phyloP scores from a whole-genome alignment of 2,888 invertebrate species.

The Lamellibrachia satsuma region DNA sequence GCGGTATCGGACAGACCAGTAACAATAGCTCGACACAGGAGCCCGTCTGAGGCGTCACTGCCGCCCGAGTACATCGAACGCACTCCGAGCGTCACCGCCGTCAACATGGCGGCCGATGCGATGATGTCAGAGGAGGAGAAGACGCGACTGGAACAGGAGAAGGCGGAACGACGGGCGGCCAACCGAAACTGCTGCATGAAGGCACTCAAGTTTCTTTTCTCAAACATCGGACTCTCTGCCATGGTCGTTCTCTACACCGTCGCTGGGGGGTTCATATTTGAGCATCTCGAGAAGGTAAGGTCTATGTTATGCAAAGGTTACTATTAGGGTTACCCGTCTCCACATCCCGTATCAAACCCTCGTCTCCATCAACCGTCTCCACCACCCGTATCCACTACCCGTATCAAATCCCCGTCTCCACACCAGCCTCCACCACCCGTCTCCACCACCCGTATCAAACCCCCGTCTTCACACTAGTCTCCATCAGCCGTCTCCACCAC shows the following conservation, averaged over 20 bases:
- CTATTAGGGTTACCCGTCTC: too few species aligned
- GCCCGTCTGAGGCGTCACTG: neutral
- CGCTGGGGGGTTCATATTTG: constrained; percentile 65
- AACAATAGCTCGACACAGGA: neutral
- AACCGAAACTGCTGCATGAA: constrained; percentile 28
- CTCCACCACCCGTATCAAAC: too few species aligned
- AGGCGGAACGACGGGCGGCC: neutral
- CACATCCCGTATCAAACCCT: too few species aligned
- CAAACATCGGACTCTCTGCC: constrained; percentile 62
- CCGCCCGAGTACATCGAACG: neutral
- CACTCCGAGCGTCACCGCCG: neutral
- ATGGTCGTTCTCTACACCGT: constrained; percentile 63
- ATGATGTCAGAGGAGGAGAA: neutral
- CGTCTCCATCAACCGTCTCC: too few species aligned
- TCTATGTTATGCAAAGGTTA: too few species aligned
- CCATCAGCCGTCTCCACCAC: too few species aligned
- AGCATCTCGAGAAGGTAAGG: constrained; percentile 56
- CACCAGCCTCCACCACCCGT: too few species aligned
- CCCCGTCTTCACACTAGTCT: too few species aligned
- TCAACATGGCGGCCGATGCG: neutral
- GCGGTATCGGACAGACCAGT: neutral
- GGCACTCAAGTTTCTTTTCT: constrained; percentile 61
- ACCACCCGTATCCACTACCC: too few species aligned
- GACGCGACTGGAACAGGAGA: neutral
- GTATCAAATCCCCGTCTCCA: too few species aligned